Percentiles rank a stretch among this genome's conserved stretches.
These are phyloP conservation scores for Malthinus flaveolus DNA, from an alignment of 2,888 invertebrate species.

Conservation along the genomic window DNA sequence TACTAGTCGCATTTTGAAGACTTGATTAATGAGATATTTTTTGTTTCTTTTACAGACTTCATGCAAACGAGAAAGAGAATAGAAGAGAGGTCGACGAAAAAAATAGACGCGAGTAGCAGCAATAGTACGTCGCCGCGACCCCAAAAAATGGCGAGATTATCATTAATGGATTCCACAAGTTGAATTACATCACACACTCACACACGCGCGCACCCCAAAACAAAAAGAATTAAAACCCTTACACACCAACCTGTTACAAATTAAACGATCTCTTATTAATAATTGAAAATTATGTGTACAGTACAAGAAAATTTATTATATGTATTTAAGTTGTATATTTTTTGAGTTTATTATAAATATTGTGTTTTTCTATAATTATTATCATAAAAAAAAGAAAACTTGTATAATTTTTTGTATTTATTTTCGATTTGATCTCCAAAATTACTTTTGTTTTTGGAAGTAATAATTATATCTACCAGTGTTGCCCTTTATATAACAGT, in stretches of 20 bases:
- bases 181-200: slow-evolving; percentile 21
- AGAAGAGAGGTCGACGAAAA: slow-evolving; percentile 55
- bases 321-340: slow-evolving; percentile 29
- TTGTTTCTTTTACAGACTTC: slow-evolving; percentile 64
- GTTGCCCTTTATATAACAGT: slow-evolving; percentile 14
- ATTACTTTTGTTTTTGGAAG: slow-evolving; percentile 21
- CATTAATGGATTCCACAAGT: slow-evolving; percentile 27
- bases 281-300: slow-evolving; percentile 29
- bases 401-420: slow-evolving; percentile 37
- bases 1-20: too few relatives aligned
- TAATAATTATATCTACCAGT: slow-evolving; percentile 13
- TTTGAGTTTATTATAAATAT: slow-evolving; percentile 27
- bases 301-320: slow-evolving; percentile 27
- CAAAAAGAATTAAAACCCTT: too few relatives aligned
- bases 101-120: slow-evolving; percentile 52
- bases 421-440: slow-evolving; percentile 42
- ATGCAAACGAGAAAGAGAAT: slow-evolving; percentile 64
- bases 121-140: slow-evolving; percentile 48
- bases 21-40: slow-evolving; percentile 18
- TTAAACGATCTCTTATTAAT: slow-evolving; percentile 30
- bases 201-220: slow-evolving; percentile 12
- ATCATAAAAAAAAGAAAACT: slow-evolving; percentile 16
- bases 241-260: slow-evolving; percentile 23
- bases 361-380: slow-evolving; percentile 31
- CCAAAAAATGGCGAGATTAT: slow-evolving; percentile 53